Base-by-base conservation (phyloP, 2,113 vertebrate species). In the Artemisiospiza belli region DNA sequence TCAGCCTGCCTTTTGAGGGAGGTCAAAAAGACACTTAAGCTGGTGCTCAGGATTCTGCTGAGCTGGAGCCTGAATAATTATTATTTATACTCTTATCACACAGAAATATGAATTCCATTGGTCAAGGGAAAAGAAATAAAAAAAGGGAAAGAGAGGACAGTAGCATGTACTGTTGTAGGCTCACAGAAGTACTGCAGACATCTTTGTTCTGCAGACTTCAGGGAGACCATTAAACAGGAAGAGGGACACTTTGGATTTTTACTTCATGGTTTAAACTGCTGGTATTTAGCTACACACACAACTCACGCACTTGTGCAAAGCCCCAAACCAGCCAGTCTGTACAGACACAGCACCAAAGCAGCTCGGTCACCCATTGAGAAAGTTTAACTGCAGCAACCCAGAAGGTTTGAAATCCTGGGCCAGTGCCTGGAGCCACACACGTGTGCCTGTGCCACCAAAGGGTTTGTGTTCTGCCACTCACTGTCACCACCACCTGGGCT, bases 91-190 rank as follows among this genome's bases (percentile, higher is more conserved):
- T 51, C 28, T 63, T 81, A 83, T 80, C 61, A 67, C 12, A 67
- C 19, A 49, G 35, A 86, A 94, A 92, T 4, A 13, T 44, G 62
- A 86, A 90, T 92, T 83, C 76, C 43, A 37, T 5, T 37, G 6
- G 39, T 39, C 66, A 68, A 4, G 16, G 11, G 8, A 10, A 61
- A 74, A 37, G 23, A 55, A 37, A 37, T 24, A 3, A 1, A 6
- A 63, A 28, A 22, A 9, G 14, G 6, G 49, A 33, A 21, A 68
- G 27, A 61, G 49, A 33, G 25, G 75, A 74, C 47, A 92, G 52
- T 54, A 77, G 85, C 44, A 55, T 0, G 0, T 37, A 51, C 16
- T 55, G 33, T 21, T 0, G 0, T 30, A 67, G 77, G 33, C 31
- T 62, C 39, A 39, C 27, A 55, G 55, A 69, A 66, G 12, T 18